phyloP scores from a whole-genome alignment of 1,140 invertebrate species.

The Hirudo medicinalis region DNA sequence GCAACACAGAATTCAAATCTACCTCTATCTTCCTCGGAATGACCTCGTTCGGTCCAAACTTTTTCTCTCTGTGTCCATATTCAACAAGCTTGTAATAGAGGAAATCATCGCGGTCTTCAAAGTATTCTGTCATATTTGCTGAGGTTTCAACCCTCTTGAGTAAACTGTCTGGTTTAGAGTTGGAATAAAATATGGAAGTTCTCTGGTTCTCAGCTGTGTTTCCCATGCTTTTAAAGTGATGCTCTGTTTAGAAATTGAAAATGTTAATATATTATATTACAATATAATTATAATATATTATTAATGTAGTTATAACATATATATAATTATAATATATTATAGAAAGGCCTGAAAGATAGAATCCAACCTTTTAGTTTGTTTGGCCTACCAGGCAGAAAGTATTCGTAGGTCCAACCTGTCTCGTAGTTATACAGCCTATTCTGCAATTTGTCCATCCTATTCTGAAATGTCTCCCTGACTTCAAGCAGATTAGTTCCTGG shows the following conservation, averaged over 20 bases:
- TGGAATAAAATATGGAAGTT: slow-evolving; percentile 55
- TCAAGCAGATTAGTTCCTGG: slow-evolving; percentile 42
- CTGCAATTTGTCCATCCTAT: slow-evolving; percentile 55
- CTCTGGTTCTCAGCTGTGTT: slow-evolving; percentile 48
- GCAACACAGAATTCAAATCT: no score
- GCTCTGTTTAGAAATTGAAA: slow-evolving; percentile 43
- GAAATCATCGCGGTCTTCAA: slow-evolving; percentile 50
- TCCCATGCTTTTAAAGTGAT: slow-evolving; percentile 46
- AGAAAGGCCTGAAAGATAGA: background rate
- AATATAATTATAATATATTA: no score
- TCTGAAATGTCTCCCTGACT: slow-evolving; percentile 55
- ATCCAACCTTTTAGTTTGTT: slow-evolving; percentile 54
- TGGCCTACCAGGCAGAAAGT: slow-evolving; percentile 53
- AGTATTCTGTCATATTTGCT: slow-evolving; percentile 51
- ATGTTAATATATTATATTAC: no score
- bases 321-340: no score
- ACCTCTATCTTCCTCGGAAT: background rate
- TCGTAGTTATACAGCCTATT: slow-evolving; percentile 49
- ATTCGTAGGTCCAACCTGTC: slow-evolving; percentile 49
- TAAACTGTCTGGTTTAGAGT: slow-evolving; percentile 54
- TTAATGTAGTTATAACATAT: no score
- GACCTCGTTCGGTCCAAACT: slow-evolving; percentile 33
- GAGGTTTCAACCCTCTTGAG: slow-evolving; percentile 48
- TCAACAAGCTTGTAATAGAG: slow-evolving; percentile 44
- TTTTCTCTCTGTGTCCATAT: slow-evolving; percentile 38